Evolutionary conservation across 2,113 vertebrate species (phyloP).

Genomic region (Dasypus novemcinctus): DNA sequence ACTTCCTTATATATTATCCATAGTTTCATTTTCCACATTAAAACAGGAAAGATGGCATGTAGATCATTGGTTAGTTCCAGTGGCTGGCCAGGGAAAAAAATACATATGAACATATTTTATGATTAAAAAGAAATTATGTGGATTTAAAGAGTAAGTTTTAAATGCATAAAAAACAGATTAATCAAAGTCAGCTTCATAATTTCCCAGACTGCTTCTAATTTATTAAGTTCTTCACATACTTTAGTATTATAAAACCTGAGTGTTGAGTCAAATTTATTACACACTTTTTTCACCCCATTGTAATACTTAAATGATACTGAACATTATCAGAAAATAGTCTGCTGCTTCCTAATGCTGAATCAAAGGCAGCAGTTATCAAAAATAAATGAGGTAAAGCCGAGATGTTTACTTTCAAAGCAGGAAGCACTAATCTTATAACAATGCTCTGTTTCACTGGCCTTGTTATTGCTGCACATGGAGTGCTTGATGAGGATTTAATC

Average conservation of each 20-base stretch:
- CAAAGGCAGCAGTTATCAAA: slow-evolving; percentile 60
- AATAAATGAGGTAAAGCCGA: slow-evolving; percentile 52
- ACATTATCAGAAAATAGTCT: slow-evolving; percentile 27
- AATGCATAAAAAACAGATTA: slow-evolving; percentile 65
- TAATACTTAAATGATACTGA: slow-evolving; percentile 58
- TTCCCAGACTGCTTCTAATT: slow-evolving; percentile 56
- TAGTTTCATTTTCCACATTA: neutral
- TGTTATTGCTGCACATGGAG: slow-evolving; percentile 48
- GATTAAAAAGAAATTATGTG: slow-evolving; percentile 53
- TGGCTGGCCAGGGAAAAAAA: neutral
- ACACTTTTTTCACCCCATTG: slow-evolving; percentile 33
- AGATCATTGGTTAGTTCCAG: neutral
- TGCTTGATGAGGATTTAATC: slow-evolving; percentile 67
- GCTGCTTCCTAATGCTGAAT: slow-evolving; percentile 45
- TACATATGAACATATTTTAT: slow-evolving; percentile 54
- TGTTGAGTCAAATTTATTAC: slow-evolving; percentile 42
- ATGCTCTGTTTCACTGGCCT: slow-evolving; percentile 29
- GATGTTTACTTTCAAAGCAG: slow-evolving; percentile 52
- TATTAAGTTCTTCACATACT: slow-evolving; percentile 48
- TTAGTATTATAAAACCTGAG: slow-evolving; percentile 51
- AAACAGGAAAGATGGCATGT: neutral
- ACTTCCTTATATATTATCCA: neutral
- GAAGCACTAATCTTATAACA: slow-evolving; percentile 69
- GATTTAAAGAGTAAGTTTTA: slow-evolving; percentile 64
- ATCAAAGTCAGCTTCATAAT: slow-evolving; percentile 59